phyloP scores from a whole-genome alignment of 2,797 vertebrate species.

The Xiphophorus birchmanni region DNA sequence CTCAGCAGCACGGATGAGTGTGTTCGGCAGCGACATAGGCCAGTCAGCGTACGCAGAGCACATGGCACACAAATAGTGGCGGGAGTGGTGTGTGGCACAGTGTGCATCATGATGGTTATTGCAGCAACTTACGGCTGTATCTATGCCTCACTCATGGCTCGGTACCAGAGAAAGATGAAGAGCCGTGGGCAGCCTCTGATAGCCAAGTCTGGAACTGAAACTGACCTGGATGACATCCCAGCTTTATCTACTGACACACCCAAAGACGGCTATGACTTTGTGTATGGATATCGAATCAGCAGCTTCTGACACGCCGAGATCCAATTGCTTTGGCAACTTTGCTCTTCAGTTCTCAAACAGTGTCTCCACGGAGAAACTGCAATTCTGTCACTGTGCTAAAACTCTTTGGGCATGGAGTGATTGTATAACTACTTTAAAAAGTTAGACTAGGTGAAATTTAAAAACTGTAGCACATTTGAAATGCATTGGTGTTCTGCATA shows the following conservation, averaged over 20 bases:
- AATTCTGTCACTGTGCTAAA: constrained; percentile 25
- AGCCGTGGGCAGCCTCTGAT: constrained; percentile 84
- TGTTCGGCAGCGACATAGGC: constrained; percentile 87
- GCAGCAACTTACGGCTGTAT: constrained; percentile 94
- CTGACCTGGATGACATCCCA: constrained; percentile 57
- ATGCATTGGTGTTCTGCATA: constrained; percentile 62
- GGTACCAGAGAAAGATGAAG: constrained; percentile 90
- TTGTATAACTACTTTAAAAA: constrained; percentile 20
- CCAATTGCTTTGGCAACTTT: constrained; percentile 2
- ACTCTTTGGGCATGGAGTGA: constrained; percentile 12
- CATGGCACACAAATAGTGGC: constrained; percentile 93
- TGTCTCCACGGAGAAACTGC: constrained; percentile 33
- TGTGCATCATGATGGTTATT: constrained; percentile 97
- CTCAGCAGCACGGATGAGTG: constrained; percentile 81
- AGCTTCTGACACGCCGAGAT: constrained; percentile 67
- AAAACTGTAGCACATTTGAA: constrained; percentile 48
- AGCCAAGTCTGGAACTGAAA: constrained; percentile 71
- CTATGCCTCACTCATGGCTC: constrained; percentile 93
- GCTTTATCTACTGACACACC: constrained; percentile 30
- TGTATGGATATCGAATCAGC: constrained; percentile 76
- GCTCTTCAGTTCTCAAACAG: constrained; percentile 18
- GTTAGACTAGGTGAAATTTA: constrained; percentile 29
- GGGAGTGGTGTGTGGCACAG: constrained; percentile 91
- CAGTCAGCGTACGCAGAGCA: constrained; percentile 89
- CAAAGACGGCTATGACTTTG: constrained; percentile 51